phyloP scores from a whole-genome alignment of 2,113 vertebrate species.

The Trachemys scripta region DNA sequence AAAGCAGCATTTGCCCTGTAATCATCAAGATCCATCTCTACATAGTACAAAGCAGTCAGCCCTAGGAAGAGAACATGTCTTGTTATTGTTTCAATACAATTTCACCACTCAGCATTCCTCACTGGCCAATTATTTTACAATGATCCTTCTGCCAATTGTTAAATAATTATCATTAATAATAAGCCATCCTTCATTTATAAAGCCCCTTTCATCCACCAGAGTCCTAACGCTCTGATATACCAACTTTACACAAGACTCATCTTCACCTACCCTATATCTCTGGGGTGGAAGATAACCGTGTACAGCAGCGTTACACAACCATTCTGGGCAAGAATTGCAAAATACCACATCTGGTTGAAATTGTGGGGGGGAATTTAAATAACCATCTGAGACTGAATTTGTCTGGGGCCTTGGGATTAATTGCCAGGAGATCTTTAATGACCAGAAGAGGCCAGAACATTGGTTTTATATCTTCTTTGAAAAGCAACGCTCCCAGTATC shows the following conservation, averaged over 20 bases:
- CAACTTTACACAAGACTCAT: not conserved
- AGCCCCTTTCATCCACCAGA: not conserved
- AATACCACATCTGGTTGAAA: not conserved
- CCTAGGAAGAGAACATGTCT: not conserved
- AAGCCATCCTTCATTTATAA: not conserved
- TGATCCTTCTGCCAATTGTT: not conserved
- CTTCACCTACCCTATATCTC: not conserved
- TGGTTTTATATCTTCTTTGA: not conserved
- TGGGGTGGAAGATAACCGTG: fast-evolving
- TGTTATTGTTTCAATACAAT: not conserved
- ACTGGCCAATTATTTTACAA: not conserved
- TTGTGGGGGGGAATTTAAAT: not conserved
- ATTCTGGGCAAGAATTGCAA: not conserved
- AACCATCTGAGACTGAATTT: not conserved
- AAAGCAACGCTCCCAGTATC: not conserved
- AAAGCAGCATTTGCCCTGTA: not conserved
- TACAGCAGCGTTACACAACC: not conserved
- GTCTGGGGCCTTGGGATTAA: not conserved
- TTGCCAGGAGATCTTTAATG: not conserved
- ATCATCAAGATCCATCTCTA: not conserved
- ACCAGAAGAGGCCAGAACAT: not conserved
- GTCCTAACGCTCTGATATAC: not conserved
- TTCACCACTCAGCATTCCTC: not conserved
- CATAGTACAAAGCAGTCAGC: not conserved
- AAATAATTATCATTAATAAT: not conserved